Evolutionary conservation across 2,888 invertebrate genomes (phyloP).

Genomic region (Eupithecia centaureata): DNA sequence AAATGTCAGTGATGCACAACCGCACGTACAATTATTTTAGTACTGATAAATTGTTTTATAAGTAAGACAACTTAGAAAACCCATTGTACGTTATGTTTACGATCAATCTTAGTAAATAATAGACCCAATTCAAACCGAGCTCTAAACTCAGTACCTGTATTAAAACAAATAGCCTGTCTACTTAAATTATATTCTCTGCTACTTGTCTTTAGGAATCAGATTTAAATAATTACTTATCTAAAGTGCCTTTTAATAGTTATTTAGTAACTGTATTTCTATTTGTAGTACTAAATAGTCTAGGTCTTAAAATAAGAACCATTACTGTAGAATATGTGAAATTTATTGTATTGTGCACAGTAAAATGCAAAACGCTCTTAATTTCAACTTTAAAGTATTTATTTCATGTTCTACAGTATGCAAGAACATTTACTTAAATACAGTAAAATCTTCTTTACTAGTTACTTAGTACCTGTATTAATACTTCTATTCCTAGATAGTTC

Average conservation of each 20-base stretch:
- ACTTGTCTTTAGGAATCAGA: constrained; percentile 27
- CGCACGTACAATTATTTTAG: no score
- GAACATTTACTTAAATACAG: background rate
- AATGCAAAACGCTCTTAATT: background rate
- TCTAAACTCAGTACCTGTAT: constrained; percentile 13
- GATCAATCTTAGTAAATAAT: background rate
- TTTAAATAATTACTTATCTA: constrained; percentile 23
- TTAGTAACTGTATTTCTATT: constrained; percentile 10
- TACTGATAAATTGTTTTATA: background rate
- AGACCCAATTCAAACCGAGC: constrained; percentile 9
- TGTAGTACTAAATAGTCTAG: background rate
- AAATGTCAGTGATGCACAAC: no score
- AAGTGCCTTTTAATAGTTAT: constrained; percentile 9
- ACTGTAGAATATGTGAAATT: background rate
- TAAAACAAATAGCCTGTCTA: constrained; percentile 26
- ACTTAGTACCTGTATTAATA: constrained; percentile 8
- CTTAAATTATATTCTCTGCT: constrained; percentile 27
- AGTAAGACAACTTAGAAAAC: background rate
- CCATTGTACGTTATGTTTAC: background rate
- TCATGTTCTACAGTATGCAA: background rate
- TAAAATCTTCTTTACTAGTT: constrained; percentile 3
- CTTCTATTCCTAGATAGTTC: background rate
- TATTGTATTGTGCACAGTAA: background rate
- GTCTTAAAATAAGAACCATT: background rate
- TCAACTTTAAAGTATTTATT: background rate